phyloP scores from a whole-genome alignment of 2,797 vertebrate genomes.

The Phylloscopus collybita region DNA sequence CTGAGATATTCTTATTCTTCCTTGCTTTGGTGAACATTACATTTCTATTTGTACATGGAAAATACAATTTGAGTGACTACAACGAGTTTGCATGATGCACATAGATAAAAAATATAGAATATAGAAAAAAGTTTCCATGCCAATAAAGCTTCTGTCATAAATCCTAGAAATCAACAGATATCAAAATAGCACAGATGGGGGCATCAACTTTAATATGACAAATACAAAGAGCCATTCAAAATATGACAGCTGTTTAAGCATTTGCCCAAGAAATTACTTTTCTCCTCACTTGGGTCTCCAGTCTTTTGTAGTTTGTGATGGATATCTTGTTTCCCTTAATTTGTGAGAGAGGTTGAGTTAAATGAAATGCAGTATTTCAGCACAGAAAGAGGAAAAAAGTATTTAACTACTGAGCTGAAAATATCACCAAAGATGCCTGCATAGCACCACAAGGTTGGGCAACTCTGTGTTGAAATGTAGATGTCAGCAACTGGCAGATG shows the following conservation, averaged over 20 bases:
- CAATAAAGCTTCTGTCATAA: background rate
- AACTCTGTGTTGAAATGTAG: background rate
- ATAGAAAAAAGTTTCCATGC: background rate
- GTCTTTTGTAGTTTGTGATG: background rate
- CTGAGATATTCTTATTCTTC: background rate
- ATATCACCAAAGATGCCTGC: background rate
- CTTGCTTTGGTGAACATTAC: background rate
- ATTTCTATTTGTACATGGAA: background rate
- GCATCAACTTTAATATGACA: background rate
- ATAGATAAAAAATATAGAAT: background rate
- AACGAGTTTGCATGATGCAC: background rate
- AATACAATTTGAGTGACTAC: background rate
- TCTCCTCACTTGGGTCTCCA: background rate
- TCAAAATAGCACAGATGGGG: background rate
- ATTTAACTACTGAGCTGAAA: background rate
- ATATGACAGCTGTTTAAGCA: background rate
- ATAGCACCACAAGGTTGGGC: background rate
- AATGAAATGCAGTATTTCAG: background rate
- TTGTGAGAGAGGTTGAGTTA: background rate
- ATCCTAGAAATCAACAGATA: background rate
- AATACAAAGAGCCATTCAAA: slow-evolving; percentile 19
- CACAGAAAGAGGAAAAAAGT: background rate
- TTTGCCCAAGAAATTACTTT: slow-evolving; percentile 6
- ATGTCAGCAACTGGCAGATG: background rate
- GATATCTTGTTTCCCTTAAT: background rate